Conservation (phyloP, 2,888 invertebrate species). For the Polydrusus cervinus region DNA sequence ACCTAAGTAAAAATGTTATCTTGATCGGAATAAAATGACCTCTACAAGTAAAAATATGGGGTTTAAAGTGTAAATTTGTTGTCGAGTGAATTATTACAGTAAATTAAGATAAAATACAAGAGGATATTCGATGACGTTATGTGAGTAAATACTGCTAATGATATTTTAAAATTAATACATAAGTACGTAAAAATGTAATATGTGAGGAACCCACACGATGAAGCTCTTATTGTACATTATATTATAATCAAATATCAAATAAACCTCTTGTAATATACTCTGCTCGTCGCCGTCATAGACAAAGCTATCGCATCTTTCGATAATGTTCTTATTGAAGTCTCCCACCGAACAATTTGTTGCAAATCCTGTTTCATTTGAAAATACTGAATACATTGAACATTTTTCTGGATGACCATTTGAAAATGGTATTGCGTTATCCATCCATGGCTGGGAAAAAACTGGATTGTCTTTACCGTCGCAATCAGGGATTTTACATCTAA, state of each 20-base stretch:
- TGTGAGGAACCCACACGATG: no score
- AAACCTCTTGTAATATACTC: slow-evolving; percentile 65
- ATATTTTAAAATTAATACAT: no score
- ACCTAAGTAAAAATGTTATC: no score
- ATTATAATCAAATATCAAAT: slow-evolving; percentile 9
- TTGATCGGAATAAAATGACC: no score
- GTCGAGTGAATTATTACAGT: no score
- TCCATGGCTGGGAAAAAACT: slow-evolving; percentile 64
- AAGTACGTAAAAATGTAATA: no score
- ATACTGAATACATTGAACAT: slow-evolving; percentile 58
- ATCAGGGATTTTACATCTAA: slow-evolving; percentile 67
- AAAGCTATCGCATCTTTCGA: slow-evolving; percentile 60
- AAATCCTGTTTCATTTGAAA: slow-evolving; percentile 49
- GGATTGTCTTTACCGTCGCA: slow-evolving; percentile 62
- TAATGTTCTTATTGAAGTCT: slow-evolving; percentile 58
- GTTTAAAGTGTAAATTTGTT: no score
- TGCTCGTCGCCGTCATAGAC: slow-evolving; percentile 62
- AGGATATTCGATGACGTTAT: no score
- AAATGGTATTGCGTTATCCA: slow-evolving; percentile 67
- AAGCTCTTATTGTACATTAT: no score
- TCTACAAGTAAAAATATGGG: no score
- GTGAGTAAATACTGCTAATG: no score
- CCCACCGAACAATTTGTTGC: slow-evolving; percentile 53
- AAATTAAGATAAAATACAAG: no score
- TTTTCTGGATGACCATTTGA: slow-evolving; percentile 60